Evolutionary conservation across 2,888 invertebrate genomes (phyloP).

Genomic region (Idaea aversata): DNA sequence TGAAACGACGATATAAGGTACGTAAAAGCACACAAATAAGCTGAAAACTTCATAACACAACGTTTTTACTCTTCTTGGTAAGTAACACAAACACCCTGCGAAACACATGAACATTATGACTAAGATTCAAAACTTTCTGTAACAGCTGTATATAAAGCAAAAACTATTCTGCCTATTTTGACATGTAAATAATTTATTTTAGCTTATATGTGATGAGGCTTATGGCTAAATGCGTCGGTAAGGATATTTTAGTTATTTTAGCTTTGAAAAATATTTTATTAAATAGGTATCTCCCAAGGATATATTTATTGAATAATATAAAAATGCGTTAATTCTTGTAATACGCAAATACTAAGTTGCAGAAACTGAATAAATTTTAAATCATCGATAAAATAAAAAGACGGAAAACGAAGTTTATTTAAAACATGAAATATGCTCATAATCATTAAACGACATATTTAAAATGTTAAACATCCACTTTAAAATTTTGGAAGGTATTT

Average conservation of each 20-base stretch:
- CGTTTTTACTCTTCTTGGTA: conserved; percentile 26
- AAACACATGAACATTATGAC: conserved; percentile 21
- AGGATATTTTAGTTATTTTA: neutral
- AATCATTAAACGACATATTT: too few species aligned
- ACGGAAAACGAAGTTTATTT: too few species aligned
- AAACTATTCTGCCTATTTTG: conserved; percentile 32
- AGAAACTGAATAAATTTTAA: neutral
- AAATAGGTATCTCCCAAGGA: neutral
- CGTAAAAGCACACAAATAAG: conserved; percentile 41
- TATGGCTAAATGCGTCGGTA: neutral
- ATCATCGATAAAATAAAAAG: too few species aligned
- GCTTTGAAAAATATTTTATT: neutral
- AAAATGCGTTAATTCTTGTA: neutral
- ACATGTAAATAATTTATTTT: conserved; percentile 45
- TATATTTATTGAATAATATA: neutral
- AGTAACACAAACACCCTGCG: conserved; percentile 31
- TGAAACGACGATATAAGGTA: conserved; percentile 40
- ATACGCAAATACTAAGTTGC: neutral
- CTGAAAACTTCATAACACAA: conserved; percentile 17
- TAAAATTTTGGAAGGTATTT: too few species aligned
- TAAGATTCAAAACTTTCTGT: conserved; percentile 27
- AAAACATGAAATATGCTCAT: too few species aligned
- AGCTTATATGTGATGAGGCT: conserved; percentile 27
- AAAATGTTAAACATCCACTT: too few species aligned
- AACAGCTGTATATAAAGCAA: conserved; percentile 70